A percentile compares a stretch with the other conserved stretches of the same genome.
These are phyloP conservation scores for Stenurella melanura DNA, from an alignment of 2,888 invertebrate species.

Conservation along the genomic window DNA sequence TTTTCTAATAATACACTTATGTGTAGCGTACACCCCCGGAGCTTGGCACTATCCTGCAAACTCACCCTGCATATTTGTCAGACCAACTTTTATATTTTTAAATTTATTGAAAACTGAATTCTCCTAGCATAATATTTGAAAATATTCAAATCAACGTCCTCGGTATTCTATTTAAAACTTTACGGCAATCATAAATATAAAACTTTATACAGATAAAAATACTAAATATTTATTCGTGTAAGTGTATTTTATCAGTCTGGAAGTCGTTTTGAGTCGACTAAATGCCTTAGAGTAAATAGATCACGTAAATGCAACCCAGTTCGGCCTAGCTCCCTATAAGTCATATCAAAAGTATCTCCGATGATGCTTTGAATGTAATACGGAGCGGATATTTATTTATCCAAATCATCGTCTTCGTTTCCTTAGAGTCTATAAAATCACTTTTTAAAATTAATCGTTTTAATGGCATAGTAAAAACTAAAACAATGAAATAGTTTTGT, in stretches of 20 bases:
- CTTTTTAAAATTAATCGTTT: slow-evolving; percentile 46
- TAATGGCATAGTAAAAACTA: not conserved
- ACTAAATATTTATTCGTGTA: slow-evolving; percentile 22
- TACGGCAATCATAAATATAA: slow-evolving; percentile 19
- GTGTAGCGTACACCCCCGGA: too few relatives aligned
- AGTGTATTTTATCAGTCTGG: slow-evolving; percentile 35
- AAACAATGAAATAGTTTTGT: not conserved
- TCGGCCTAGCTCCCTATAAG: slow-evolving; percentile 41
- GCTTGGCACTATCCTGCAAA: too few relatives aligned
- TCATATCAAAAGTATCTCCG: slow-evolving; percentile 54
- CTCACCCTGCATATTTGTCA: too few relatives aligned
- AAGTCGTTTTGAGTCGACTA: slow-evolving; percentile 29
- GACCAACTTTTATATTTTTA: not conserved
- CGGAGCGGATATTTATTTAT: slow-evolving; percentile 60
- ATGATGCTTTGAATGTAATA: slow-evolving; percentile 52
- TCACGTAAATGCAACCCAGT: slow-evolving; percentile 26
- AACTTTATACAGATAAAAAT: slow-evolving; percentile 15
- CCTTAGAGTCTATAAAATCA: slow-evolving; percentile 59
- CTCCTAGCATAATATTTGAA: not conserved
- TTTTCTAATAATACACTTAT: too few relatives aligned
- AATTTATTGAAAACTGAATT: not conserved
- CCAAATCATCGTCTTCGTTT: slow-evolving; percentile 58
- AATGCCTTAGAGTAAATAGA: slow-evolving; percentile 31
- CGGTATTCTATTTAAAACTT: slow-evolving; percentile 24
- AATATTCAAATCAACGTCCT: not conserved